Percentiles rank a stretch among this genome's conserved stretches.
Conservation (phyloP, 2,797 vertebrate species). For the Neosalanx taihuensis region DNA sequence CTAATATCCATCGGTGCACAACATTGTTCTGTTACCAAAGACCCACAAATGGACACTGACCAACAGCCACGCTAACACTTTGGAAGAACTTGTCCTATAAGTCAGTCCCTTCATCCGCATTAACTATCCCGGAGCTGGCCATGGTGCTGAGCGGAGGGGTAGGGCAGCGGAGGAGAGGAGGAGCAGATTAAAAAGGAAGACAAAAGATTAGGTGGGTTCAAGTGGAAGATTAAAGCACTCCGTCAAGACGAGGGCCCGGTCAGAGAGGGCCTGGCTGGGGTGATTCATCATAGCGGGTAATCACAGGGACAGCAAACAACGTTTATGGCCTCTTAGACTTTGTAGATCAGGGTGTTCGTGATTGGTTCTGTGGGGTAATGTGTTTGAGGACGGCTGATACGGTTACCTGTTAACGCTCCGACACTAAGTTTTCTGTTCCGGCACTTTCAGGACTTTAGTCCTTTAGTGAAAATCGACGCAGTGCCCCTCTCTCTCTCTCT, state of each 20-base stretch:
- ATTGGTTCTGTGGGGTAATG: constrained; percentile 38
- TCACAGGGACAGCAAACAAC: constrained; percentile 15
- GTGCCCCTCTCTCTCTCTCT: background rate
- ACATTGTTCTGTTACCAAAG: background rate
- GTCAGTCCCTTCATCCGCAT: constrained; percentile 36
- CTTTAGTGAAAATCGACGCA: background rate
- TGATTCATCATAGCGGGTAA: constrained; percentile 61
- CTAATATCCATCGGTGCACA: background rate
- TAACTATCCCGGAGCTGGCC: constrained; percentile 19
- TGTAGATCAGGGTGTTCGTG: constrained; percentile 24
- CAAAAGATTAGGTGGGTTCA: constrained; percentile 59
- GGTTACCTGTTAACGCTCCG: background rate
- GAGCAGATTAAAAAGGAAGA: constrained; percentile 58
- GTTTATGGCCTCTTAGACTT: constrained; percentile 24
- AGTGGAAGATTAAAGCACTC: constrained; percentile 64
- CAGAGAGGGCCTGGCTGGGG: constrained; percentile 37
- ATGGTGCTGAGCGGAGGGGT: constrained; percentile 30
- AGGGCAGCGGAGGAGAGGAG: constrained; percentile 21
- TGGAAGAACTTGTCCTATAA: constrained; percentile 12
- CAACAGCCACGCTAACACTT: no score
- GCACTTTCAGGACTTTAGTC: background rate
- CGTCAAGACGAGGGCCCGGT: constrained; percentile 54
- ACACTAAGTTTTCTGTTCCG: background rate
- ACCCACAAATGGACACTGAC: constrained; percentile 11
- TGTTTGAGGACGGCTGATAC: constrained; percentile 1